A percentile compares a stretch with the other conserved stretches of the same genome.
phyloP scores from a whole-genome alignment of 2,888 invertebrate genomes.

The Drosophila mettleri region DNA sequence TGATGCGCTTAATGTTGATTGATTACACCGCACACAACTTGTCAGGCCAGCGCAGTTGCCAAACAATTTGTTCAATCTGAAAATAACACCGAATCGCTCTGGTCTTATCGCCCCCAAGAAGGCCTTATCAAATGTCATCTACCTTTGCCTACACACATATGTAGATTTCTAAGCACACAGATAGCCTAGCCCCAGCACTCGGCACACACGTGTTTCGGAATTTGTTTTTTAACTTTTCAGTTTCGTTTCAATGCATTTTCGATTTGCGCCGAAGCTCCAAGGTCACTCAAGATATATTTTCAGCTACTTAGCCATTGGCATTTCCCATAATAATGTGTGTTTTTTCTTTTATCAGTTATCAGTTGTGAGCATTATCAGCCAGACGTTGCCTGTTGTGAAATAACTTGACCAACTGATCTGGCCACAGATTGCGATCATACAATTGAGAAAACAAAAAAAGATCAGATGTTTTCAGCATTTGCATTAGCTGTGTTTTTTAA shows the following conservation, averaged over 20 bases:
- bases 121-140: constrained; percentile 37
- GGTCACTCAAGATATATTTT: constrained; percentile 10
- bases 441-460: not conserved
- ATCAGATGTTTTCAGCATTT: not conserved
- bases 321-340: not conserved
- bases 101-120: constrained; percentile 35
- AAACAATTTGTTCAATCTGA: constrained; percentile 25
- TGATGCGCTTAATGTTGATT: constrained; percentile 65
- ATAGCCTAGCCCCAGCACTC: not conserved
- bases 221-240: too few relatives aligned
- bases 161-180: not conserved
- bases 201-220: constrained; percentile 19
- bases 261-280: not conserved
- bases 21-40: constrained; percentile 34
- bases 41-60: not conserved
- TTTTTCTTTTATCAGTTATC: too few relatives aligned
- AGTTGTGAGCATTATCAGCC: constrained; percentile 10
- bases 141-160: constrained; percentile 12
- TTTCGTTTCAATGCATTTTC: constrained; percentile 3
- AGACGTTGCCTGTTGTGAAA: constrained; percentile 24
- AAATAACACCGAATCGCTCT: constrained; percentile 25
- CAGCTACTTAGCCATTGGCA: not conserved
- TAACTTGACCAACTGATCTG: constrained; percentile 6
- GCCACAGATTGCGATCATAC: not conserved
- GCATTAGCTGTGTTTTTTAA: not conserved